Percentiles rank a stretch among this genome's conserved stretches.
Conservation (phyloP, 2,888 invertebrate species). For the Drosophila mayaguana region DNA sequence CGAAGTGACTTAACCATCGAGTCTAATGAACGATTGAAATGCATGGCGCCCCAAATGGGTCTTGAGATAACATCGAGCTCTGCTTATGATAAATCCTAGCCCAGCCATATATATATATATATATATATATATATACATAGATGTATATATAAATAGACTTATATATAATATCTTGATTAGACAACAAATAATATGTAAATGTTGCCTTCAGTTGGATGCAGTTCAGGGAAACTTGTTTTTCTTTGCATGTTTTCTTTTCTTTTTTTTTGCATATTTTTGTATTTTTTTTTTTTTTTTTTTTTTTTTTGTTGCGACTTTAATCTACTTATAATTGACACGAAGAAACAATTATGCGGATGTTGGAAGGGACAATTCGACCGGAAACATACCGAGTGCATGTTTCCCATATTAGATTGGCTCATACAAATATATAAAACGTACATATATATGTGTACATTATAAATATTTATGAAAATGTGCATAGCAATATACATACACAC, state of each 20-base stretch:
- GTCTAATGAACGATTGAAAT: slow-evolving; percentile 10
- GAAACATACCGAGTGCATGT: slow-evolving; percentile 5
- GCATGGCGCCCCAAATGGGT: slow-evolving; percentile 14
- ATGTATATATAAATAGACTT: not conserved
- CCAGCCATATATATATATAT: slow-evolving; percentile 1
- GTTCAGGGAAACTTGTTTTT: not conserved
- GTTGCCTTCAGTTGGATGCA: slow-evolving; percentile 19
- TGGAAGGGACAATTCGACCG: slow-evolving; percentile 17
- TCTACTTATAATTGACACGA: slow-evolving; percentile 55
- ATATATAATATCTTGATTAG: slow-evolving; percentile 1
- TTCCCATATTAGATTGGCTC: slow-evolving; percentile 9
- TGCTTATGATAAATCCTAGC: slow-evolving; percentile 7
- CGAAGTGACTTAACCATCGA: slow-evolving; percentile 13
- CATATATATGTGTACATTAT: slow-evolving; percentile 7
- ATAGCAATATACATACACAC: too few relatives aligned
- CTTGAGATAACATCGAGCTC: not conserved
- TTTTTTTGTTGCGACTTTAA: slow-evolving; percentile 24
- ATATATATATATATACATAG: not conserved
- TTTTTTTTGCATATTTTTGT: not conserved
- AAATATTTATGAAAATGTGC: too few relatives aligned
- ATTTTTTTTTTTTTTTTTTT: not conserved
- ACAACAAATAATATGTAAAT: slow-evolving; percentile 6
- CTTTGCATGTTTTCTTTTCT: not conserved
- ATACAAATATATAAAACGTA: slow-evolving; percentile 24
- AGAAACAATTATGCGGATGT: slow-evolving; percentile 47